Conservation (phyloP, 2,113 vertebrate species). For the Amphiprion percula region DNA sequence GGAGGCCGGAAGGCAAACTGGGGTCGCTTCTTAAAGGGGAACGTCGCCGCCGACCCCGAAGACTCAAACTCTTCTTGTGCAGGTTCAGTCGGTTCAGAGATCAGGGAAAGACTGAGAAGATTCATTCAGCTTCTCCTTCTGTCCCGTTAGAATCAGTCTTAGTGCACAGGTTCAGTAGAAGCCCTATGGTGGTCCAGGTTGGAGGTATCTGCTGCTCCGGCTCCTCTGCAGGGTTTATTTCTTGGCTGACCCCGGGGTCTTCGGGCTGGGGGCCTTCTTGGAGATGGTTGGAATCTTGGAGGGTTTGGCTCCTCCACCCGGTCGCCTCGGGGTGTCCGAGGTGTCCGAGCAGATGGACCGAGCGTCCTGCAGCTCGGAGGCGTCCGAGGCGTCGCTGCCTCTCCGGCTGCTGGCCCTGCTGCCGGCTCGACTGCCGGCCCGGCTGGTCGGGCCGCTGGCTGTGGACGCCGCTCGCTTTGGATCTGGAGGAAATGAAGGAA, state of each 20-base stretch:
- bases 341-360: conserved; percentile 96
- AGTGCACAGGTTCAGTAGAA: conserved; percentile 47
- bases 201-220: background rate
- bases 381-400: conserved; percentile 96
- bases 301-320: conserved; percentile 86
- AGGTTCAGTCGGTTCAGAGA: conserved; percentile 41
- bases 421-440: conserved; percentile 92
- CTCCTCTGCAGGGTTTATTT: conserved; percentile 76
- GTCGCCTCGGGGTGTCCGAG: conserved; percentile 92
- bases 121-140: conserved; percentile 31
- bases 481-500: conserved; percentile 77
- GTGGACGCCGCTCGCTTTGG: conserved; percentile 88
- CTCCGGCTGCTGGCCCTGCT: conserved; percentile 94
- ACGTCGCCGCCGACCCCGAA: conserved; percentile 29
- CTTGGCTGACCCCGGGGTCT: conserved; percentile 86
- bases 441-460: conserved; percentile 89
- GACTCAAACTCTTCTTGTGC: conserved; percentile 53
- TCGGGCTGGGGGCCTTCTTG: conserved; percentile 93
- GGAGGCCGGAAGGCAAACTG: conserved; percentile 65
- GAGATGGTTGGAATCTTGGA: conserved; percentile 99
- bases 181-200: conserved; percentile 44
- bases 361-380: conserved; percentile 94
- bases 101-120: conserved; percentile 45
- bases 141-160: conserved; percentile 44
- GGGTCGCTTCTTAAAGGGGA: conserved; percentile 62